Conservation (phyloP, 2,113 vertebrate genomes). For the Toxostoma redivivum region DNA sequence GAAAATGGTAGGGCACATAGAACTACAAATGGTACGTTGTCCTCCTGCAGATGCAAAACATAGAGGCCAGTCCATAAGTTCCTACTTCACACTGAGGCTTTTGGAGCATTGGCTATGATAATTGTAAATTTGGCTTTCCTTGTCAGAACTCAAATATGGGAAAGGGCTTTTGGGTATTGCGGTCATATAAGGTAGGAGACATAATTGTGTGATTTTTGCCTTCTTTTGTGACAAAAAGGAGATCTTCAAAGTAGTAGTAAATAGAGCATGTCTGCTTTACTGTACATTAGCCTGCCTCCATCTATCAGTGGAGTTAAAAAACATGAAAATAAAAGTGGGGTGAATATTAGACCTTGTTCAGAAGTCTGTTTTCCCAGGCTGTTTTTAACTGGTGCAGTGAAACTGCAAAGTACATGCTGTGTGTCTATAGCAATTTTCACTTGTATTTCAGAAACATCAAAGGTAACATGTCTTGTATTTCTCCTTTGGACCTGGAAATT, state of each 20-base stretch:
- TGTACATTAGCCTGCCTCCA: not conserved
- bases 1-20: not conserved
- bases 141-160: not conserved
- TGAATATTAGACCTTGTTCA: not conserved
- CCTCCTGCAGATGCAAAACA: not conserved
- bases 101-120: not conserved
- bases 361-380: not conserved
- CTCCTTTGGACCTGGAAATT: conserved; percentile 29
- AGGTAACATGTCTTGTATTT: not conserved
- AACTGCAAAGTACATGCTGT: not conserved
- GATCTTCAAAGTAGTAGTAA: not conserved
- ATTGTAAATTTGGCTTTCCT: not conserved
- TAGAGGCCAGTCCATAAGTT: not conserved
- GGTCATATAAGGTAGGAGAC: not conserved
- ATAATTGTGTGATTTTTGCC: not conserved
- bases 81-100: not conserved
- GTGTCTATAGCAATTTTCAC: not conserved
- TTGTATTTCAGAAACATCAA: conserved; percentile 41
- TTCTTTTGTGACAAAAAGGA: not conserved
- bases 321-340: not conserved
- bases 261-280: not conserved
- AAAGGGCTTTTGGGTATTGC: not conserved
- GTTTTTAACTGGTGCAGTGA: not conserved
- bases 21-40: not conserved
- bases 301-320: not conserved